A percentile compares a stretch with the other conserved stretches of the same genome.
These are phyloP conservation scores for Torymus tubicola DNA, from an alignment of 2,888 invertebrate genomes.

Conservation along the genomic window DNA sequence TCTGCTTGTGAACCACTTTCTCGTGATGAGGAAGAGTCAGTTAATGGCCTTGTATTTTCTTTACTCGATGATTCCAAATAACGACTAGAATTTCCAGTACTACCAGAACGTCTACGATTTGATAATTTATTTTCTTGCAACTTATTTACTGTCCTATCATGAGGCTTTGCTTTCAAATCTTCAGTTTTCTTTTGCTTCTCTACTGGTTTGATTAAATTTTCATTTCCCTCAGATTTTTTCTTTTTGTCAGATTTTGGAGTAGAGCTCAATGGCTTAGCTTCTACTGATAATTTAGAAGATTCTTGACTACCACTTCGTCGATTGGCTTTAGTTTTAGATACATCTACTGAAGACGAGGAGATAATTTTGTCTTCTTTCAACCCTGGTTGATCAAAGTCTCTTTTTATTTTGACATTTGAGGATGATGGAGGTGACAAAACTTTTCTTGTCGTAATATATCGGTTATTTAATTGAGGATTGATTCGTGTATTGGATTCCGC, in stretches of 20 bases:
- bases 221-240: conserved; percentile 40
- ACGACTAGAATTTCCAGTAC: conserved; percentile 59
- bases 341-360: conserved; percentile 47
- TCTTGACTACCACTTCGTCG: conserved; percentile 50
- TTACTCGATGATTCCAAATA: conserved; percentile 67
- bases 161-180: conserved; percentile 53
- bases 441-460: conserved; percentile 68
- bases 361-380: conserved; percentile 50
- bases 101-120: conserved; percentile 58
- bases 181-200: conserved; percentile 59
- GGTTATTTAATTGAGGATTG: conserved; percentile 49
- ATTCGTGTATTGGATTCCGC: conserved; percentile 56
- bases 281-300: conserved; percentile 12
- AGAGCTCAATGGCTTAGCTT: conserved; percentile 50
- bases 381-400: conserved; percentile 2
- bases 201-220: conserved; percentile 58
- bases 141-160: conserved; percentile 54
- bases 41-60: conserved; percentile 68
- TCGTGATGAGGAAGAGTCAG: conserved; percentile 62
- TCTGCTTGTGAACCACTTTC: conserved; percentile 58
- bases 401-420: conserved; percentile 39
- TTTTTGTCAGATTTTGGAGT: conserved; percentile 52
- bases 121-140: conserved; percentile 56
- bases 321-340: conserved; percentile 41
- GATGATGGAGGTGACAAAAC: conserved; percentile 61